phyloP scores from a whole-genome alignment of 2,888 invertebrate genomes.

The Eretmocerus hayati region DNA sequence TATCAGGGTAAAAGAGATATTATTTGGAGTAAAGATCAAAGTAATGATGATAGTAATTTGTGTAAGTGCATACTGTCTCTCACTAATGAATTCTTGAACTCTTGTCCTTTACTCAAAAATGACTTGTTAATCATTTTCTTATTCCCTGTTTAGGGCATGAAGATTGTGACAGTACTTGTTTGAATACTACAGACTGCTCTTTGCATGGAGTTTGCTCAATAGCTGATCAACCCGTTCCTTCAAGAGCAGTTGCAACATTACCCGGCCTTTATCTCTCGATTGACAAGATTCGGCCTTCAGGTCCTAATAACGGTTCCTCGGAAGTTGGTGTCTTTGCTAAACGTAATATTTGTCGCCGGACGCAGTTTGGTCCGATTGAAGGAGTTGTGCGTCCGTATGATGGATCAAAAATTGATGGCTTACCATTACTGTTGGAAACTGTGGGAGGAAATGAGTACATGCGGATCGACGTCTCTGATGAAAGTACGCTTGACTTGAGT shows the following conservation, averaged over 20 bases:
- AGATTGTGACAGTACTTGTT: slow-evolving; percentile 42
- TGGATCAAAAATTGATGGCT: slow-evolving; percentile 33
- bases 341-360: slow-evolving; percentile 59
- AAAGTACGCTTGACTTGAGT: slow-evolving; percentile 49
- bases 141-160: slow-evolving; percentile 40
- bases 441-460: slow-evolving; percentile 46
- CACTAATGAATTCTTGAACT: not conserved
- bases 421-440: slow-evolving; percentile 51
- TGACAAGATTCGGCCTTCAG: slow-evolving; percentile 43
- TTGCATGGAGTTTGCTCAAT: slow-evolving; percentile 48
- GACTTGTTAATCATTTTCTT: no score
- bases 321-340: slow-evolving; percentile 62
- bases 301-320: slow-evolving; percentile 29
- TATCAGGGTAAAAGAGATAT: slow-evolving; percentile 24
- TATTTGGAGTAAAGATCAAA: slow-evolving; percentile 35
- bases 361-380: slow-evolving; percentile 75
- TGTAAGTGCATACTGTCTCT: slow-evolving; percentile 26
- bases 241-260: slow-evolving; percentile 71
- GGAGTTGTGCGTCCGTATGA: slow-evolving; percentile 53
- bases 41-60: slow-evolving; percentile 35
- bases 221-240: slow-evolving; percentile 63
- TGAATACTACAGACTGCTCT: slow-evolving; percentile 37
- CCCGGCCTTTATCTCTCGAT: slow-evolving; percentile 60
- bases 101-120: not conserved
- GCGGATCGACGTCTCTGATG: slow-evolving; percentile 57